Evolutionary conservation across 64 coral and sea anemone species (phyloP), one percentile per base, ranked within the genome.

Genomic region (Platygyra sinensis): DNA sequence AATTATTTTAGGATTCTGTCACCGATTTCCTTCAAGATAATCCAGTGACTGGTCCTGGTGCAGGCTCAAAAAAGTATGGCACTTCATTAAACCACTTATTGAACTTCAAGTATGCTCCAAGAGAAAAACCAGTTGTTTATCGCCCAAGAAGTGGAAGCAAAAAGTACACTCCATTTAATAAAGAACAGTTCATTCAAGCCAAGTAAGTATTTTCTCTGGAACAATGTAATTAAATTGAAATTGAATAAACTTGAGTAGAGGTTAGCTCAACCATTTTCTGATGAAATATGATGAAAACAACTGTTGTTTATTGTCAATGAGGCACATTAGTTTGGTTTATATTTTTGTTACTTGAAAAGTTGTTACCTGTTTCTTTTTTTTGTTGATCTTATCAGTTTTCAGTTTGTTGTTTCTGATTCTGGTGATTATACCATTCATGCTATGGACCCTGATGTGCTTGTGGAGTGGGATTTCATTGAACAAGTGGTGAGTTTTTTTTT

Each of bases 391-490:
- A 4, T 61, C 67, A 99, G 96, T 36, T 99, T 94, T 89, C 96
- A 99, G 85, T 99, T 99, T 91, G 90, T 99, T 33, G 96, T 99
- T 22, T 67, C 74, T 77, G 94, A 95, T 59, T 78, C 86, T 87
- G 97, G 93, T 72, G 94, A 99, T 72, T 99, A 99, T 29, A 74
- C 83, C 67, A 88, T 96, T 46, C 93, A 99, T 94, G 74, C 84
- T 18, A 74, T 99, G 87, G 97, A 99, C 79, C 96, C 96, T 69
- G 96, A 98, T 80, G 80, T 95, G 62, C 88, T 98, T 75, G 96
- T 98, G 57, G 93, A 98, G 65, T 98, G 96, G 96, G 89, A 88
- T 63, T 91, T 95, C 20, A 90, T 98, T 79, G 96, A 98, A 31
- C 96, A 98, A 93, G 96, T 98, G 89, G 96, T 98, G 64, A 93